Percentiles rank a stretch among this genome's conserved stretches.
These are phyloP conservation scores for Symphodus melops DNA, from an alignment of 2,113 vertebrate species.

Conservation along the genomic window DNA sequence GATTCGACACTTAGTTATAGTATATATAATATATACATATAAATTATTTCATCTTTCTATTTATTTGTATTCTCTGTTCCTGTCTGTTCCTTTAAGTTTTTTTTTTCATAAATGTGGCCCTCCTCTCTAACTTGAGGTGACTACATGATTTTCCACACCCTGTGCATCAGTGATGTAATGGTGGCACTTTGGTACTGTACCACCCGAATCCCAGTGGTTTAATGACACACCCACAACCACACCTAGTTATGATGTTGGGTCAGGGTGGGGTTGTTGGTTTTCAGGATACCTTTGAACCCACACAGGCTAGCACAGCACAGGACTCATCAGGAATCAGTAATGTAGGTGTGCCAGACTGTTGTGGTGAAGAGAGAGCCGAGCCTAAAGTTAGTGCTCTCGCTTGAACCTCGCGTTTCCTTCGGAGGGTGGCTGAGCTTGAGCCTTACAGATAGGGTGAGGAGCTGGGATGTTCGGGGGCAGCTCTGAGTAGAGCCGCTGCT, in stretches of 20 bases:
- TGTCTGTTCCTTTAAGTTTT: neutral
- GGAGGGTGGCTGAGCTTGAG: no score
- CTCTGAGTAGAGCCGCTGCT: no score
- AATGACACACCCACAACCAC: neutral
- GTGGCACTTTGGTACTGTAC: neutral
- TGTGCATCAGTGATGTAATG: slow-evolving; percentile 2
- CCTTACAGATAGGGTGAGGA: no score
- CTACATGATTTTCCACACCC: neutral
- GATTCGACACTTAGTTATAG: no score
- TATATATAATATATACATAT: no score
- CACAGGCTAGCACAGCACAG: neutral
- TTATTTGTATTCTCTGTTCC: no score
- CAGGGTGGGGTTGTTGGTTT: slow-evolving; percentile 3
- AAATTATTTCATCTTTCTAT: neutral
- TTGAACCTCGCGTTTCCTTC: no score
- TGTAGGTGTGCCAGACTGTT: no score
- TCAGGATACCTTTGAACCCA: neutral
- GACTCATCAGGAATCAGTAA: no score
- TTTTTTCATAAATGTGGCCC: neutral
- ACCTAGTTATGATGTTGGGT: slow-evolving; percentile 4
- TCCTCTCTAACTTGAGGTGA: neutral
- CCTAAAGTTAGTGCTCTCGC: no score
- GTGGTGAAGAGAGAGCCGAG: no score
- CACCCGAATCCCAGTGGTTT: neutral
- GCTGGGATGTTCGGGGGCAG: no score